A percentile compares a stretch with the other conserved stretches of the same genome.
Evolutionary conservation across 1,140 invertebrate species (phyloP).

Genomic region (Pissodes strobi): DNA sequence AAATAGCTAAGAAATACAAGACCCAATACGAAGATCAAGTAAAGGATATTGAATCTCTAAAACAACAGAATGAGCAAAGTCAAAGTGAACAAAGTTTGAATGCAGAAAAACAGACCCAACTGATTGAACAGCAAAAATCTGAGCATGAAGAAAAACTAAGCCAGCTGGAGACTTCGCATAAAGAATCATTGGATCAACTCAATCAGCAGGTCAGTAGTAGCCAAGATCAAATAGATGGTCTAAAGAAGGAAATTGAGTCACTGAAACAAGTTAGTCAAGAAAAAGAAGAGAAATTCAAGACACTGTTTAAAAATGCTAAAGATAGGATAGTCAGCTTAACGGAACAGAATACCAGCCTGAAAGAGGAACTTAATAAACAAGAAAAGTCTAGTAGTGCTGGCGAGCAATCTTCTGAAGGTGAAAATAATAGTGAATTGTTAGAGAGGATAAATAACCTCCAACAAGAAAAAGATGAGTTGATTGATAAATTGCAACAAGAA

Average conservation of each 20-base stretch:
- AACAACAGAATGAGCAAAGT: slow-evolving; percentile 56
- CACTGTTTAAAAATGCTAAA: slow-evolving; percentile 72
- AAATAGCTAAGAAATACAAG: slow-evolving; percentile 92
- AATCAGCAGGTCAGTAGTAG: slow-evolving; percentile 61
- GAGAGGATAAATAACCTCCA: slow-evolving; percentile 43
- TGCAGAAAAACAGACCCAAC: slow-evolving; percentile 55
- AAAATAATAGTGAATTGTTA: slow-evolving; percentile 37
- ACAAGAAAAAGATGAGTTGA: slow-evolving; percentile 73
- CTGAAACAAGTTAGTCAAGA: slow-evolving; percentile 67
- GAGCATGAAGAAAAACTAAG: slow-evolving; percentile 57
- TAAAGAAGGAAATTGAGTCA: slow-evolving; percentile 72
- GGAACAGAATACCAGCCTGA: slow-evolving; percentile 66
- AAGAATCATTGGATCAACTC: slow-evolving; percentile 65
- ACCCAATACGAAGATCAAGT: slow-evolving; percentile 77
- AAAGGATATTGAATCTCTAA: slow-evolving; percentile 66
- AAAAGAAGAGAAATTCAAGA: slow-evolving; percentile 74
- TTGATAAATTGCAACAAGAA: slow-evolving; percentile 66
- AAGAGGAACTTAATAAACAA: slow-evolving; percentile 62
- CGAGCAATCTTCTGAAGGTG: slow-evolving; percentile 32
- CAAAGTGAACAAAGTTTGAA: slow-evolving; percentile 39
- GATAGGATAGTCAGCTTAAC: slow-evolving; percentile 71
- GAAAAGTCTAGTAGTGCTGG: slow-evolving; percentile 58
- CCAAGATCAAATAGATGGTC: slow-evolving; percentile 66
- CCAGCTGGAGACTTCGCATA: slow-evolving; percentile 57
- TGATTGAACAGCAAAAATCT: slow-evolving; percentile 60